Base-by-base conservation (phyloP, 2,113 vertebrate species). In the Protomyctophum bolini region DNA sequence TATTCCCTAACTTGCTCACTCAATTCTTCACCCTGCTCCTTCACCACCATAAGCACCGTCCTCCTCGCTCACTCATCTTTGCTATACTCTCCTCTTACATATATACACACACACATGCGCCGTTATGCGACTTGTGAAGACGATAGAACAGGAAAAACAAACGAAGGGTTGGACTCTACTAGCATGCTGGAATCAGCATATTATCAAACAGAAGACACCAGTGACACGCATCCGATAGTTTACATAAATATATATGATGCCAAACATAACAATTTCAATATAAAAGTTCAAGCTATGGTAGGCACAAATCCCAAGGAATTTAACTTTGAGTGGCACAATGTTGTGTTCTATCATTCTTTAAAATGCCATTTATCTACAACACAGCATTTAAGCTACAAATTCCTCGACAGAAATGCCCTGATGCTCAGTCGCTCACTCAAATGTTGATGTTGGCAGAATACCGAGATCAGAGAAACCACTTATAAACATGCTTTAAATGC, bases 61-160 rank as follows among this genome's bases (percentile, higher is more conserved):
- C 33, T 33, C 65, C 81, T 80, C 70, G 73, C 81, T 87, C 83
- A 69, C 86, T 86, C 88, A 87, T 88, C 85, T 84, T 88, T 87
- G 87, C 86, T 83, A 70, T 41, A 41, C 67, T 52, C 15, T 76
- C 76, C 55, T 74, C 10, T 46, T 33, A 77, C 66, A 59, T 28
- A 41, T 8, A 29, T 28, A 58, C 57, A 58, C 57, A 29, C 21
- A 7, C 21, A 11, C 28, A 33, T 41, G 8, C 58, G 4, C 21
- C 2, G 7, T 45, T 10, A 14, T 29, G 41, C 7, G 12, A 21
- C 21, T 49, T 8, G 15, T 64, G 62, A 9, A 64, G 15, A 63
- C 14, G 62, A 14, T 15, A 63, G 62, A 10, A 63, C 62, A 63
- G n/a, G 14, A 33, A 21, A 15, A 51, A 21, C n/a, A 50, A 28